These are phyloP conservation scores for Chelonus insularis DNA, from an alignment of 1,140 invertebrate species.

Conservation along the genomic window DNA sequence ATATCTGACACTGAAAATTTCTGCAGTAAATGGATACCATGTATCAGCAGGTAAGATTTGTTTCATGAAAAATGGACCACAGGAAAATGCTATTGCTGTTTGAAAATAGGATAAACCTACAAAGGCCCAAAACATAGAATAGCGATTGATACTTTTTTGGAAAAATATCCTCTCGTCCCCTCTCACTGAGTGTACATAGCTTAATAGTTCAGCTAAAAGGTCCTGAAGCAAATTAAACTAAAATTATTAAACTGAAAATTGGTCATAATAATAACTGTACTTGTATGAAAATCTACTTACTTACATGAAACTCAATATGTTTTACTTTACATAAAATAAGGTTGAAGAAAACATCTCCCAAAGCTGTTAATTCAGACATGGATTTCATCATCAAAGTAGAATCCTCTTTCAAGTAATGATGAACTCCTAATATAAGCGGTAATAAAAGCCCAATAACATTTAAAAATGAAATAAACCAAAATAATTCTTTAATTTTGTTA, in stretches of 20 bases:
- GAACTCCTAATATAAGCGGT: constrained; percentile 26
- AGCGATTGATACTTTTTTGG: constrained; percentile 13
- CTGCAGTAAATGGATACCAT: constrained; percentile 40
- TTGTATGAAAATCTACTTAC: constrained; percentile 25
- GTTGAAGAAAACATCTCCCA: constrained; percentile 32
- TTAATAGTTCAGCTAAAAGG: too few relatives aligned
- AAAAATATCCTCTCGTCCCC: constrained; percentile 9
- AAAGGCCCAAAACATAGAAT: constrained; percentile 13
- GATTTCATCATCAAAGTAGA: constrained; percentile 29
- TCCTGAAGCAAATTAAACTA: too few relatives aligned
- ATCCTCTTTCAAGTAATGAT: constrained; percentile 11
- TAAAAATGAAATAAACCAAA: not conserved
- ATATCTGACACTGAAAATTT: constrained; percentile 24
- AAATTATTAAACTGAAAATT: too few relatives aligned
- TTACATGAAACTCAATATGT: constrained; percentile 21
- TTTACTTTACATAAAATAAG: constrained; percentile 31
- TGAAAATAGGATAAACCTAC: constrained; percentile 6
- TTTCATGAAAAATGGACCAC: constrained; percentile 1
- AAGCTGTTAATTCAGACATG: constrained; percentile 34
- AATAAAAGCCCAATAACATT: constrained; percentile 23
- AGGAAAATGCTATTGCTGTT: constrained; percentile 12
- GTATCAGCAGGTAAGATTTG: constrained; percentile 29
- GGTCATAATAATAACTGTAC: too few relatives aligned
- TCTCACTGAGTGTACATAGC: not conserved
- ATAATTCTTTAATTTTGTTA: not conserved